Percentiles rank a stretch among this genome's conserved stretches.
These are phyloP conservation scores for Hoplodrina ambigua DNA, from an alignment of 2,888 invertebrate species.

Conservation along the genomic window DNA sequence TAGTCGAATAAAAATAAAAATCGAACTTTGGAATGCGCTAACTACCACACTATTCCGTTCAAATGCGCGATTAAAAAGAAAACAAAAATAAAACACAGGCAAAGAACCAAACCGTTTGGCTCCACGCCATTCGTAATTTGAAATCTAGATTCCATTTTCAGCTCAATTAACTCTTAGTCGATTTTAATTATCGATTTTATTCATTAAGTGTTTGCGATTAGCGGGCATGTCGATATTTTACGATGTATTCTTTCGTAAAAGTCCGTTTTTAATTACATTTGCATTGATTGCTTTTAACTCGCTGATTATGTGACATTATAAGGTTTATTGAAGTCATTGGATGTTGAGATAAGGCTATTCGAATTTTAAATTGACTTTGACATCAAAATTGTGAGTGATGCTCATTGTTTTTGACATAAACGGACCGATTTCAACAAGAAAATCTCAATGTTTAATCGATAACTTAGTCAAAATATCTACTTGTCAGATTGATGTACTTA, in stretches of 20 bases:
- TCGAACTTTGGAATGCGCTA: constrained; percentile 58
- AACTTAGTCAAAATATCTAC: constrained; percentile 52
- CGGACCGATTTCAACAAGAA: constrained; percentile 43
- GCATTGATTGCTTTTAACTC: constrained; percentile 77
- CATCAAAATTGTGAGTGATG: constrained; percentile 44
- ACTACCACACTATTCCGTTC: constrained; percentile 59
- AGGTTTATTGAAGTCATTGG: constrained; percentile 65
- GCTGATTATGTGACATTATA: constrained; percentile 81
- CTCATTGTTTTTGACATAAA: constrained; percentile 37
- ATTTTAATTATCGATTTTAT: constrained; percentile 87
- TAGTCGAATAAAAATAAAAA: constrained; percentile 56
- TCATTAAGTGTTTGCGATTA: constrained; percentile 89
- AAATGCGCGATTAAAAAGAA: constrained; percentile 39
- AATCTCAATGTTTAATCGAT: constrained; percentile 11
- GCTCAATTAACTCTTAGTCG: constrained; percentile 86
- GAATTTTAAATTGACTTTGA: constrained; percentile 49
- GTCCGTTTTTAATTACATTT: constrained; percentile 83
- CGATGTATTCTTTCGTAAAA: constrained; percentile 79
- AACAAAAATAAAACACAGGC: constrained; percentile 37
- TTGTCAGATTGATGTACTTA: constrained; percentile 42
- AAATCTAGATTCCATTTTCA: constrained; percentile 86
- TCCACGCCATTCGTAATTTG: constrained; percentile 67
- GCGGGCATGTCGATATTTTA: constrained; percentile 86
- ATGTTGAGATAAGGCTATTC: constrained; percentile 61
- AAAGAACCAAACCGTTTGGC: constrained; percentile 58